Conservation (phyloP, 2,797 vertebrate genomes). For the Tenualosa thibaudeaui region DNA sequence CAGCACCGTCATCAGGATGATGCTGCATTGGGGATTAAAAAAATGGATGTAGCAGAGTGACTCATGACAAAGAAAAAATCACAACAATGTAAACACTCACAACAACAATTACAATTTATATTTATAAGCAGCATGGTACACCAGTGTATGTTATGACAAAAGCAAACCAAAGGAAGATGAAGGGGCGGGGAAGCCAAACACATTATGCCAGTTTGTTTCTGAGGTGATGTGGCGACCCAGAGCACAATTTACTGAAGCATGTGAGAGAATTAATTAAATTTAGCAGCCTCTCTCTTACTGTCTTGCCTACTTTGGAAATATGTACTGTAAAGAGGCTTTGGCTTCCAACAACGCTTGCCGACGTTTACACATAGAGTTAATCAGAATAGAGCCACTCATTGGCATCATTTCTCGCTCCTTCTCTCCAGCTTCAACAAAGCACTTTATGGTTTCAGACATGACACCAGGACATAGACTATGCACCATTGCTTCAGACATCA, state of each 20-base stretch:
- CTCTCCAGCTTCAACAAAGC: neutral
- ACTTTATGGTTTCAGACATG: neutral
- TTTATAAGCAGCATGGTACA: neutral
- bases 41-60: neutral
- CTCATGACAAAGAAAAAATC: neutral
- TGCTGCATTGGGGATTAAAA: neutral
- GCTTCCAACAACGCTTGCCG: neutral
- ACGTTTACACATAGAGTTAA: constrained; percentile 36
- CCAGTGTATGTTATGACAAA: neutral
- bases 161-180: neutral
- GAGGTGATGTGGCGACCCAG: neutral
- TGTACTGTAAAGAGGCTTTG: neutral
- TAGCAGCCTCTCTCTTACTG: constrained; percentile 15
- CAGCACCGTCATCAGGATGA: neutral
- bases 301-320: constrained; percentile 25
- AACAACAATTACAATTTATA: neutral
- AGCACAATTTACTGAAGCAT: neutral
- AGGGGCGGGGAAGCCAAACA: constrained; percentile 21
- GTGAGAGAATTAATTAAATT: constrained; percentile 31
- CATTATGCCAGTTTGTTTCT: constrained; percentile 27
- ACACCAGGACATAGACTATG: neutral
- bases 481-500: neutral
- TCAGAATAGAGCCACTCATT: constrained; percentile 23
- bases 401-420: neutral
- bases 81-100: neutral